Base-by-base conservation (phyloP, 2,888 invertebrate genomes). In the Rugalucina vietnamica region DNA sequence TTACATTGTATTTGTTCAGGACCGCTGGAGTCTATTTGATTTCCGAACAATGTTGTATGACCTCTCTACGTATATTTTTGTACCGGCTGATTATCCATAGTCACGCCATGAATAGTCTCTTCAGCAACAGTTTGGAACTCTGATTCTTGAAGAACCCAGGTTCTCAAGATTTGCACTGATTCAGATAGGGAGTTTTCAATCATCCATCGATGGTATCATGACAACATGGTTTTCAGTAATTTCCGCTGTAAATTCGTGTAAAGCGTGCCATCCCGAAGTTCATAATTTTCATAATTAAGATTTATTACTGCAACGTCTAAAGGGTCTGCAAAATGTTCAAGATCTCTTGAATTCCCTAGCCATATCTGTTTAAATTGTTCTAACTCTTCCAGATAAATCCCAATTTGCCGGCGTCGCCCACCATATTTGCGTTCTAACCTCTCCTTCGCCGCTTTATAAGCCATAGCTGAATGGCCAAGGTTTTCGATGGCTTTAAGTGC, bases 121-220 rank as follows among this genome's bases (percentile, higher is more conserved):
- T 21, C 36, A 0, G 80, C 80, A 39, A 54, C 57, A 34, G 0
- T 54, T 18, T 57, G 27, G 27, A 60, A 79, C 49, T 73, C 50
- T 14, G 65, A 18, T 73, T 79, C 74, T 54, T 69, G 27, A 2
- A 50, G 3, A 14, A 65, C n/a, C 57, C 73, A 79, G 8, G 72
- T 71, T n/a, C 27, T 65, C 54, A 73, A 65, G 18, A 21, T 37
- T 36, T 65, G 50, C 14, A 78, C 78, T 18, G 60, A 65, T 32
- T 73, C 74, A 49, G 21, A 27, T 27, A 49, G 43, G 12, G 49
- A n/a, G 21, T 39, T 77, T 74, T 74, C 78, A 72, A 32, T 74
- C 12, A 82, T n/a, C 77, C 77, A 78, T n/a, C 74, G 32, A 27
- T 81, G 72, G 36, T 81, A 81, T n/a, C 34, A 18, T 8, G 82